A percentile compares a stretch with the other conserved stretches of the same genome.
phyloP scores from a whole-genome alignment of 1,140 invertebrate genomes.

The Bombus waltoni region DNA sequence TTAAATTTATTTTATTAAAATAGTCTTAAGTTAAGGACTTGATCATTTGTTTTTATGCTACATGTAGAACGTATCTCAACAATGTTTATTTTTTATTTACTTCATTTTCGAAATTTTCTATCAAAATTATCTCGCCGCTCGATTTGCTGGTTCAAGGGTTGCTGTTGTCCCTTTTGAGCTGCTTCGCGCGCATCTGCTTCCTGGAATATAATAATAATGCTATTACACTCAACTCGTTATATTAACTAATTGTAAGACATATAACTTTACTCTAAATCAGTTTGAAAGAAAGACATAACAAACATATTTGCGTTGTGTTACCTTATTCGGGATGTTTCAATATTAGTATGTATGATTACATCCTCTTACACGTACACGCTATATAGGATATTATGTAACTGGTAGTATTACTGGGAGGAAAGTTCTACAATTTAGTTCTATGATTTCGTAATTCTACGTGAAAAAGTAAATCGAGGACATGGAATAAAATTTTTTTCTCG shows the following conservation, averaged over 20 bases:
- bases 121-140: constrained; percentile 76
- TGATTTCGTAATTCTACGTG: too few species aligned
- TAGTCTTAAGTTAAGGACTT: constrained; percentile 60
- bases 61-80: constrained; percentile 25
- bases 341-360: background rate
- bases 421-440: too few species aligned
- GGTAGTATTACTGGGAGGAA: too few species aligned
- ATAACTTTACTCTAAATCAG: background rate
- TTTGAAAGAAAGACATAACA: background rate
- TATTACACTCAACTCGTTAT: background rate
- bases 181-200: constrained; percentile 78
- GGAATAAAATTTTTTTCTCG: too few species aligned
- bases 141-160: constrained; percentile 76
- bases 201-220: constrained; percentile 56
- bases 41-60: constrained; percentile 47
- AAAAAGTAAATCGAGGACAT: too few species aligned
- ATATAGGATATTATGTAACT: too few species aligned
- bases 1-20: constrained; percentile 33
- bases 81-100: background rate
- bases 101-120: constrained; percentile 72
- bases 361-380: background rate
- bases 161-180: constrained; percentile 72
- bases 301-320: background rate
- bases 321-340: background rate
- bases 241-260: background rate